Evolutionary conservation across 2,113 vertebrate genomes (phyloP), one percentile per base, ranked within the genome.

Genomic region (Halichoeres trimaculatus): DNA sequence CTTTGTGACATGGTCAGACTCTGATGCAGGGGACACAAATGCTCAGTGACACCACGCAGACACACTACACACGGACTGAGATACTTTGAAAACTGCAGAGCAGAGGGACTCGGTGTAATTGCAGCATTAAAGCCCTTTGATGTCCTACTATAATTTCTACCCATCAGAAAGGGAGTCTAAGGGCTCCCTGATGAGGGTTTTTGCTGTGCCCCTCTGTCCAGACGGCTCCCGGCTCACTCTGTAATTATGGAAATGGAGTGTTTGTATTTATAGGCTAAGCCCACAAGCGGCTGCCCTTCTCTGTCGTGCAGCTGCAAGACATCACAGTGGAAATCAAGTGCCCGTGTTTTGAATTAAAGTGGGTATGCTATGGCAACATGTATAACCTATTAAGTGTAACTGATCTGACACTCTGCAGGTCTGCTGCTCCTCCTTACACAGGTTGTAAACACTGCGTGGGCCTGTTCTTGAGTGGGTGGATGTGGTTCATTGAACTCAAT

Each of bases 221-320:
- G 93, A 95, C 93, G 79, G 83, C 89, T 95, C 94, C 95, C 93
- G 94, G 95, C 94, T 95, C 92, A 92, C 91, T 92, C 93, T 90
- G 86, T 95, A 94, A 93, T 95, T 94, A 95, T 94, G 94, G 92
- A 95, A 95, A 95, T 93, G 91, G 93, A 90, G 92, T 95, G 96
- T 96, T 96, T 96, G 95, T 96, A 95, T 96, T 96, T 96, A 96
- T 95, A 96, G 95, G 92, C 91, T 92, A 92, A 95, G 93, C 92
- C 96, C 95, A 91, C 95, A 96, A 90, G 85, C 87, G 92, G 86
- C 93, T 95, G 95, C 93, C 94, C 95, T 93, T 77, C 80, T 86
- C 89, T 74, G 57, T 79, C 75, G 81, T 83, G 87, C 95, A 96
- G 95, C 96, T 96, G 96, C 95, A 94, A 95, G 92, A 87, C 94